These are phyloP conservation scores for Calliopsis andreniformis DNA, from an alignment of 1,140 invertebrate genomes.

Conservation along the genomic window DNA sequence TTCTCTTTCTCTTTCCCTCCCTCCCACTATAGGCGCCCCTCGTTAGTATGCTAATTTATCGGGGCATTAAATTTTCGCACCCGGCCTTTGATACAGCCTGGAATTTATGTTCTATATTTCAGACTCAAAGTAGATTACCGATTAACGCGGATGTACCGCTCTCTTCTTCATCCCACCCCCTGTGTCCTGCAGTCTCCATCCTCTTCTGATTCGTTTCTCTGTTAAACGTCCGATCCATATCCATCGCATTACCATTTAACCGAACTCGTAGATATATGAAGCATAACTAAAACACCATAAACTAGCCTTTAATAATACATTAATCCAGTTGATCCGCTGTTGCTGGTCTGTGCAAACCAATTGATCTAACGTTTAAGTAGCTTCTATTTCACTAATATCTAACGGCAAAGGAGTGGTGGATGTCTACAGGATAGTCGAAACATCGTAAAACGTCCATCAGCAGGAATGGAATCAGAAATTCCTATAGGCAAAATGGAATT, in stretches of 20 bases:
- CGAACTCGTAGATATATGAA: background rate
- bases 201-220: slow-evolving; percentile 3
- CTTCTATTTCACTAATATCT: background rate
- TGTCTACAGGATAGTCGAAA: background rate
- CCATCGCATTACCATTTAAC: background rate
- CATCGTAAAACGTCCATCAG: slow-evolving; percentile 37
- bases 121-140: slow-evolving; percentile 67
- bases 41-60: slow-evolving; percentile 80
- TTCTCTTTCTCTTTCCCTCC: slow-evolving; percentile 28
- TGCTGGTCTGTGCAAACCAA: background rate
- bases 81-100: slow-evolving; percentile 57
- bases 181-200: background rate
- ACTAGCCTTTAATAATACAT: background rate
- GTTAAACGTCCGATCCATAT: background rate
- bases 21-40: slow-evolving; percentile 52
- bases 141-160: slow-evolving; percentile 30
- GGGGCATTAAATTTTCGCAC: slow-evolving; percentile 73
- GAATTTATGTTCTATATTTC: slow-evolving; percentile 75
- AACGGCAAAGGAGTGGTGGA: background rate
- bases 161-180: slow-evolving; percentile 24
- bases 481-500: slow-evolving; percentile 59
- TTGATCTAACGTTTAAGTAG: background rate
- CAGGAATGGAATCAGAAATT: slow-evolving; percentile 51
- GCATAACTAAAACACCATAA: slow-evolving; percentile 2
- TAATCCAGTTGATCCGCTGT: background rate